Base-by-base conservation (phyloP, 1,140 invertebrate species). In the Pseudomyrmex pallidus region DNA sequence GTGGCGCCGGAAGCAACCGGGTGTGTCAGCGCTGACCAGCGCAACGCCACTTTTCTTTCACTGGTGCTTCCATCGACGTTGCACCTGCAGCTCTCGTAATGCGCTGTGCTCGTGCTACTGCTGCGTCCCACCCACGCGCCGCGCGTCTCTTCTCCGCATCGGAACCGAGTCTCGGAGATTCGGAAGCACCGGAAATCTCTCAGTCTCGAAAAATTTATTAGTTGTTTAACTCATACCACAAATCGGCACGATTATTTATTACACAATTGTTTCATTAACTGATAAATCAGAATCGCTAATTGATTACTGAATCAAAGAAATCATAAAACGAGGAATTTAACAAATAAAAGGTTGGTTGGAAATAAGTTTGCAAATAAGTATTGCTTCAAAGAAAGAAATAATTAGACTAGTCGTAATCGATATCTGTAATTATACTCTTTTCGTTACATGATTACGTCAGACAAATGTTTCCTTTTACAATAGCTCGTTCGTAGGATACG, bases 11-110 rank as follows among this genome's bases (percentile, higher is more conserved):
- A 92, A 92, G 90, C 90, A 92, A 90, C 90, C 92, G 90, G 91
- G 92, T 92, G 92, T 93, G 92, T 93, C 92, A 91, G 91, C 88
- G 90, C 92, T 93, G 92, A 93, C 92, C 92, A 93, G 90, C 92
- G 91, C 92, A 93, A 92, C 88, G 90, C 90, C 88, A 90, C 91
- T 91, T 35, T 35, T 90, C 92, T 90, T 92, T 91, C 85, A 87
- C 91, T 90, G 87, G 90, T 76, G 88, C 35, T 83, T 82, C 77
- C 85, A 67, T 90, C 73, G 35, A 85, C 87, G 59, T 46, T 90
- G 85, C 92, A 92, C 91, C 92, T 93, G 92, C 87, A 90, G 88
- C 86, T 88, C 70, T 88, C 70, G 84, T 86, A 85, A 85, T 89
- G 84, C 89, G 86, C 85, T 62, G 70, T 63, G 61, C 82, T 66